Evolutionary conservation across 1,140 invertebrate genomes (phyloP).

Genomic region (Cydia strobilella): DNA sequence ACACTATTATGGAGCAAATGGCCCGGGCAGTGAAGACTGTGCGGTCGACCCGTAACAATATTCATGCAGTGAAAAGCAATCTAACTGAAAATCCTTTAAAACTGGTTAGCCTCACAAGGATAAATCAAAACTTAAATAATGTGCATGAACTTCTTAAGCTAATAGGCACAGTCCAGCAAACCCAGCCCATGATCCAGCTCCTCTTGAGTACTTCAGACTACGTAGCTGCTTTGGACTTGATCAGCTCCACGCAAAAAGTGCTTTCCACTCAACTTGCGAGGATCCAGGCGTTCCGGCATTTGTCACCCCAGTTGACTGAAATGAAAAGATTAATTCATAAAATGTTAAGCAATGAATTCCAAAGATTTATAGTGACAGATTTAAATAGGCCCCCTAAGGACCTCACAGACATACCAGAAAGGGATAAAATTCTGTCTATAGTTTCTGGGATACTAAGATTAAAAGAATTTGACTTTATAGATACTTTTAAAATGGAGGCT

Average conservation of each 20-base stretch:
- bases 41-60: constrained; percentile 85
- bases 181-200: constrained; percentile 97
- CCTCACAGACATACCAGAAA: constrained; percentile 83
- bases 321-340: constrained; percentile 98
- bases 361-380: constrained; percentile 94
- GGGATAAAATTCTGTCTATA: constrained; percentile 93
- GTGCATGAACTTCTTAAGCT: constrained; percentile 91
- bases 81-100: constrained; percentile 90
- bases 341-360: constrained; percentile 98
- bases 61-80: constrained; percentile 87
- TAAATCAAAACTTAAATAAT: constrained; percentile 82
- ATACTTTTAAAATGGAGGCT: constrained; percentile 93
- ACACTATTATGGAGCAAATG: constrained; percentile 94
- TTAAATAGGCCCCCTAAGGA: constrained; percentile 91
- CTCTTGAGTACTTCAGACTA: constrained; percentile 97
- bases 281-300: constrained; percentile 96
- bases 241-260: constrained; percentile 97
- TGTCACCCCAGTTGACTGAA: constrained; percentile 97
- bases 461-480: constrained; percentile 93
- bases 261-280: constrained; percentile 93
- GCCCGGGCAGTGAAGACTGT: constrained; percentile 90
- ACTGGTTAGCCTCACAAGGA: constrained; percentile 85
- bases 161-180: constrained; percentile 98
- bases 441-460: constrained; percentile 93
- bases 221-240: constrained; percentile 97